phyloP scores from a whole-genome alignment of 2,113 vertebrate genomes.

The Apus apus region DNA sequence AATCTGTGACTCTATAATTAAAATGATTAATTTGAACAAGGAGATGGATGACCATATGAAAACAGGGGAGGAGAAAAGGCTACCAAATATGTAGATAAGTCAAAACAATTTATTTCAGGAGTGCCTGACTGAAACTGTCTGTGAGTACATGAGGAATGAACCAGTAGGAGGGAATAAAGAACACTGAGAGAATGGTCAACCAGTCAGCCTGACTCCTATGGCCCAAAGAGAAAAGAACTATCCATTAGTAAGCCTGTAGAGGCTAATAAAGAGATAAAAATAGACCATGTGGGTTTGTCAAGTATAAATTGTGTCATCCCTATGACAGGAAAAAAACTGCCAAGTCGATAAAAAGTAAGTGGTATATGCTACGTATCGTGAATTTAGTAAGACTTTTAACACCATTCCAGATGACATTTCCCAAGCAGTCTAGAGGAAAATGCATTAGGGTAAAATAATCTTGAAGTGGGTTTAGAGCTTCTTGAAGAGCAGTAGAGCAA shows the following conservation, averaged over 20 bases:
- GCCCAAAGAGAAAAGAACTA: not conserved
- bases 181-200: not conserved
- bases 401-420: not conserved
- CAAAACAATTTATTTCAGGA: not conserved
- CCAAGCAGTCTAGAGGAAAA: not conserved
- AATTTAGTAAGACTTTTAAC: not conserved
- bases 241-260: not conserved
- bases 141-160: not conserved
- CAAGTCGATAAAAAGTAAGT: not conserved
- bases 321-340: not conserved
- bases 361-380: not conserved
- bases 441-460: not conserved
- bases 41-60: not conserved
- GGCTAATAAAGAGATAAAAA: conserved; percentile 22
- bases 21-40: not conserved
- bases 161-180: not conserved
- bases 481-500: not conserved
- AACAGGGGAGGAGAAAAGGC: not conserved
- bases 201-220: not conserved
- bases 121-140: not conserved
- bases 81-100: not conserved
- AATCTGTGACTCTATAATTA: not conserved
- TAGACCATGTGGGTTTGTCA: not conserved
- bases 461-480: not conserved
- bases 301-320: not conserved